Percentiles rank a stretch among this genome's conserved stretches.
Conservation (phyloP, 2,888 invertebrate genomes). For the Limnephilus rhombicus region DNA sequence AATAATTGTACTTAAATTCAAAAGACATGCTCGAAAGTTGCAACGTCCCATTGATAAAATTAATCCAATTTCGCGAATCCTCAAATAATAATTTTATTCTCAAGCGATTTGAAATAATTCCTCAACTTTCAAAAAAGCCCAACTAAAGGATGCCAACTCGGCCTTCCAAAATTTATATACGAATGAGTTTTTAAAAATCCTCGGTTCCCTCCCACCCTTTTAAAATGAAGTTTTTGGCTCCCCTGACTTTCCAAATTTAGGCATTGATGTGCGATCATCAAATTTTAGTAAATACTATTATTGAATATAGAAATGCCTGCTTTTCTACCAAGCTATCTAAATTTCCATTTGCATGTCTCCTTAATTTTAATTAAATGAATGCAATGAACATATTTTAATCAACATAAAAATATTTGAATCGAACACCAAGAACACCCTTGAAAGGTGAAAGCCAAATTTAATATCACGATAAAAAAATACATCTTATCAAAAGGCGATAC, state of each 20-base stretch:
- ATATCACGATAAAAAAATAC: neutral
- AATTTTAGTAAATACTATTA: neutral
- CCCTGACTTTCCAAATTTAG: neutral
- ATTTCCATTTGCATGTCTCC: neutral
- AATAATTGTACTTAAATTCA: neutral
- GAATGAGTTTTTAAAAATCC: neutral
- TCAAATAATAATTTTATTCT: neutral
- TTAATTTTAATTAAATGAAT: neutral
- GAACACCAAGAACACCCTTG: neutral
- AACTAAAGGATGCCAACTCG: neutral
- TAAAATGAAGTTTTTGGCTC: neutral
- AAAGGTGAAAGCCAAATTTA: neutral
- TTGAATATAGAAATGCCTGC: neutral
- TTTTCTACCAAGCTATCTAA: neutral
- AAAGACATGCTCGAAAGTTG: neutral
- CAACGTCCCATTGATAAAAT: neutral
- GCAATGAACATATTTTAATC: neutral
- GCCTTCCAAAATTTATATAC: neutral
- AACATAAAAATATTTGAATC: neutral
- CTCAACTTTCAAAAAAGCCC: too few relatives aligned
- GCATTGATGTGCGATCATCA: neutral
- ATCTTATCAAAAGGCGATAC: neutral
- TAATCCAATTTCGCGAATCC: neutral
- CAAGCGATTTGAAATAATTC: neutral
- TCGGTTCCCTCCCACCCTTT: neutral